Evolutionary conservation across 1,140 invertebrate genomes (phyloP).

Genomic region (Pseudomyrmex flavicornis): DNA sequence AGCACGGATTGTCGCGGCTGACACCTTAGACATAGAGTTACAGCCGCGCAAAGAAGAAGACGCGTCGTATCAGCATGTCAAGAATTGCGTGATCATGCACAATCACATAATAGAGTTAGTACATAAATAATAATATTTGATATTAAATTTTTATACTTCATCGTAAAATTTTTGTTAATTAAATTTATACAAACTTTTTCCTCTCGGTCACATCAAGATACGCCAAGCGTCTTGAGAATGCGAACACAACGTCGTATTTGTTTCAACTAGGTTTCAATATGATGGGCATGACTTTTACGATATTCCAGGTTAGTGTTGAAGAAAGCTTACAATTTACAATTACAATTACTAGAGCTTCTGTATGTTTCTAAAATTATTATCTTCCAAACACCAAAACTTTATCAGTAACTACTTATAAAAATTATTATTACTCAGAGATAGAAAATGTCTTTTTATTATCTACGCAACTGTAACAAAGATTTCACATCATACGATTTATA

Average conservation of each 20-base stretch:
- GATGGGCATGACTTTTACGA: constrained; percentile 73
- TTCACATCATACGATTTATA: constrained; percentile 4
- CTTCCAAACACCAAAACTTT: not conserved
- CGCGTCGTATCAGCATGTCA: constrained; percentile 48
- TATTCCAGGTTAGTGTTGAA: constrained; percentile 70
- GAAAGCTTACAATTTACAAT: not conserved
- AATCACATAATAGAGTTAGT: constrained; percentile 72
- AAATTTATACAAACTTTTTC: constrained; percentile 19
- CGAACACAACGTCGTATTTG: constrained; percentile 68
- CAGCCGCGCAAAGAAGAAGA: constrained; percentile 49
- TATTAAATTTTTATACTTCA: not conserved
- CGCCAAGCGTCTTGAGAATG: constrained; percentile 61
- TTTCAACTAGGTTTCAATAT: constrained; percentile 73
- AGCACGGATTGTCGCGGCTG: constrained; percentile 55
- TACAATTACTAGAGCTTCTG: not conserved
- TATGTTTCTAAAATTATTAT: not conserved
- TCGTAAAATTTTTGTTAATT: constrained; percentile 1
- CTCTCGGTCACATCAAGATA: constrained; percentile 59
- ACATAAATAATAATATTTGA: constrained; percentile 20
- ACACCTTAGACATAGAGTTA: constrained; percentile 55
- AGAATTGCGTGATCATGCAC: constrained; percentile 66
- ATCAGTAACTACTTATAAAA: not conserved
- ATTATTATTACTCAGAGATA: not conserved
- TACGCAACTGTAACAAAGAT: not conserved
- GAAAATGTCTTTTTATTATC: not conserved